Conservation (phyloP, 2,888 invertebrate species). For the Drosophila suboccidentalis region DNA sequence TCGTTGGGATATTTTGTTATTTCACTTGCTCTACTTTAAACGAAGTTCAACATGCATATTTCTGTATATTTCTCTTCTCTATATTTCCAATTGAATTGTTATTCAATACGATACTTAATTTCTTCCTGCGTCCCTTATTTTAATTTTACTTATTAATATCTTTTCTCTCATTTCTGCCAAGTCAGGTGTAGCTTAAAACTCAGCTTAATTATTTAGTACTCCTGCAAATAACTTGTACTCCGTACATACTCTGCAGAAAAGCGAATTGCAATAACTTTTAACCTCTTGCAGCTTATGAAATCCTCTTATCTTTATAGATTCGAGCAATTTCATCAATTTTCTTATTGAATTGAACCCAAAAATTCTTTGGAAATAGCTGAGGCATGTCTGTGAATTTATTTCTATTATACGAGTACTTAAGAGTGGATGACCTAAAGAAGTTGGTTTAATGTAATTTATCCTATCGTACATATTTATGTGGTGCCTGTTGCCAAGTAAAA, state of each 20-base stretch:
- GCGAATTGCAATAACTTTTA: not conserved
- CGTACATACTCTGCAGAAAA: not conserved
- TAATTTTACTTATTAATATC: not conserved
- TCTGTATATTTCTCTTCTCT: not conserved
- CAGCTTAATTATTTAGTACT: not conserved
- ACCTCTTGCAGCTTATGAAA: not conserved
- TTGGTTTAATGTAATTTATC: conserved; percentile 35
- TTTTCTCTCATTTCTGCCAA: not conserved
- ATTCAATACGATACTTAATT: not conserved
- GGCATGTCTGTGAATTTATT: not conserved
- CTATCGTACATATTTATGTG: conserved; percentile 22
- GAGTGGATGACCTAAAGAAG: conserved; percentile 54
- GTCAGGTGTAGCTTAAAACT: not conserved
- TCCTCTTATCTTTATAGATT: not conserved
- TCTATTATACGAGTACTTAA: conserved; percentile 50
- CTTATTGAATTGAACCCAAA: not conserved
- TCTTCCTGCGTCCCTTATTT: not conserved
- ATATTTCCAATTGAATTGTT: too few species aligned
- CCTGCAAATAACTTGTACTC: not conserved
- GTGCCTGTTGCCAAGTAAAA: conserved; percentile 57
- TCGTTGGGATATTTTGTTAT: too few species aligned
- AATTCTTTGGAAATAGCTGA: not conserved
- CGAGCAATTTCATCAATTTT: conserved; percentile 1
- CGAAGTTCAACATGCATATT: too few species aligned
- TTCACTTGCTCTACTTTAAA: too few species aligned